Base-by-base conservation (phyloP, 1,140 invertebrate species). In the Drosophila leontia region DNA sequence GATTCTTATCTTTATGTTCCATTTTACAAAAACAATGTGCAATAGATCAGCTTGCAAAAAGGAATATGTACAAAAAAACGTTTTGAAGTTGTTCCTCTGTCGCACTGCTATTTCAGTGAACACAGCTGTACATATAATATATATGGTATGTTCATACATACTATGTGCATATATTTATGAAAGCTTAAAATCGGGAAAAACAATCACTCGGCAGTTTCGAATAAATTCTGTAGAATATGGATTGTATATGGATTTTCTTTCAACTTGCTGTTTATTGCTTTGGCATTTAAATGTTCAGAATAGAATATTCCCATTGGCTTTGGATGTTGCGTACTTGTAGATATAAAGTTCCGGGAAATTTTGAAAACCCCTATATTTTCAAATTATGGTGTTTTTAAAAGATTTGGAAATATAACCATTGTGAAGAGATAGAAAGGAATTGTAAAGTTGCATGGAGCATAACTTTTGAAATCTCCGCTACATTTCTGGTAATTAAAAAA, bases 161-260 rank as follows among this genome's bases (percentile, higher is more conserved):
- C 23, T 4, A 1, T 37, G 0, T 15, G 12, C 32, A 23, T n/a
- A 37, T 44, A 72, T 19, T 13, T 45, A 35, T 75, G 23, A 41
- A 64, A 47, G 19, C 62, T 39, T 57, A 11, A 64, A 34, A 23
- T 64, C 41, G 26, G 13, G 12, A 19, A 63, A 63, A 63, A 23
- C 35, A 32, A 63, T 59, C 26, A 59, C 35, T 63, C 23, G 29
- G n/a, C 60, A 35, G 60, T 57, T 58, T 62, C 26, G 6, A 62
- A 58, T 41, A 39, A 59, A 41, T 39, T 58, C 11, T 32, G 5
- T 59, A 32, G 17, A 41, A 19, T 59, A 32, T 41, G 17, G 19
- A 39, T 39, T 37, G 60, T 29, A 32, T 35, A 57, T 63, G 35
- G 32, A 39, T n/a, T 39, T 39, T 56, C 35, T 55, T 56, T 56